These are phyloP conservation scores for Drosophila mayri DNA, from an alignment of 1,140 invertebrate genomes.

Conservation along the genomic window DNA sequence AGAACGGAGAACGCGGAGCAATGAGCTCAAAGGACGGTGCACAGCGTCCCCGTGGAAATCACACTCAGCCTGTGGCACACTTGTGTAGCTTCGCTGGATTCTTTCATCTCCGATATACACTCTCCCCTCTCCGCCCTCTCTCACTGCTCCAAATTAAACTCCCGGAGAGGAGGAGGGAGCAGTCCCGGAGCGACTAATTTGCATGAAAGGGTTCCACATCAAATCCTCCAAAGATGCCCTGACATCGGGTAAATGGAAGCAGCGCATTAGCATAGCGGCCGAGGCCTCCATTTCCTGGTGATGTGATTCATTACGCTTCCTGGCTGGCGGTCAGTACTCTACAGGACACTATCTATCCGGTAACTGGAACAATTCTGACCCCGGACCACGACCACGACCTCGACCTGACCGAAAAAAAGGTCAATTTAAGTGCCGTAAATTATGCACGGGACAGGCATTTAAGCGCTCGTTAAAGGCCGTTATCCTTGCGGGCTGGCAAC, in stretches of 20 bases:
- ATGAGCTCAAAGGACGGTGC: not conserved
- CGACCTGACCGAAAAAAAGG: conserved; percentile 52
- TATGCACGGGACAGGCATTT: conserved; percentile 66
- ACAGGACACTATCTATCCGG: not conserved
- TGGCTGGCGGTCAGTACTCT: not conserved
- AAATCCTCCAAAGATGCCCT: conserved; percentile 10
- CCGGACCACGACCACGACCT: not conserved
- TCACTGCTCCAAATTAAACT: conserved; percentile 17
- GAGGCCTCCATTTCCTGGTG: not conserved
- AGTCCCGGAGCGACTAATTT: conserved; percentile 41
- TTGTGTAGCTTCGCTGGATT: not conserved
- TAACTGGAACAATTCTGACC: not conserved
- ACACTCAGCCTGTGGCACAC: conserved; percentile 10
- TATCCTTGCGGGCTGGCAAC: conserved; percentile 17
- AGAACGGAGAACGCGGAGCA: not conserved
- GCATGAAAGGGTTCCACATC: conserved; percentile 46
- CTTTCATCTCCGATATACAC: conserved; percentile 20
- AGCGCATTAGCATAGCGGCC: conserved; percentile 29
- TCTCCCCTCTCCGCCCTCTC: not conserved
- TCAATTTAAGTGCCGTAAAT: conserved; percentile 68
- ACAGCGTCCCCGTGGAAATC: conserved; percentile 34
- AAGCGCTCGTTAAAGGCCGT: conserved; percentile 68
- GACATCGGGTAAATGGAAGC: conserved; percentile 3
- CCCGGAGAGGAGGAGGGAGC: not conserved
- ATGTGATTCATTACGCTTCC: conserved; percentile 23